These are phyloP conservation scores for Metalampra italica DNA, from an alignment of 2,888 invertebrate genomes.

Conservation along the genomic window DNA sequence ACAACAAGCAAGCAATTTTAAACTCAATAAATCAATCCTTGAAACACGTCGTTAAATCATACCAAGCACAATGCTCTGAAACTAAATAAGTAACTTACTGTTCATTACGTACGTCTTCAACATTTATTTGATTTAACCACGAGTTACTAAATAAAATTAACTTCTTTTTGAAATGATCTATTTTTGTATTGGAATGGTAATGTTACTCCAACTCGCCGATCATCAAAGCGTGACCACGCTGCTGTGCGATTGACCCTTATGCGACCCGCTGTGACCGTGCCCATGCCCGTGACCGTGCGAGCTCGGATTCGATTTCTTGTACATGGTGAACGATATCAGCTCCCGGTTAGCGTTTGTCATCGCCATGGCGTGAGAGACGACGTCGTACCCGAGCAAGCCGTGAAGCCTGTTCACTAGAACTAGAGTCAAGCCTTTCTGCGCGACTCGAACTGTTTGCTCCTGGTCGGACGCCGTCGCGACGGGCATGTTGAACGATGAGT, in stretches of 20 bases:
- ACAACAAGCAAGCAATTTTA: not conserved
- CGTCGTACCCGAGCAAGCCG: constrained; percentile 68
- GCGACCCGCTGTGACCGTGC: constrained; percentile 31
- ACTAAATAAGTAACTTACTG: no score
- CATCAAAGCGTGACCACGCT: constrained; percentile 52
- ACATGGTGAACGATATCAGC: constrained; percentile 69
- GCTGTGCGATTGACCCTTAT: constrained; percentile 41
- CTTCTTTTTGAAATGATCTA: no score
- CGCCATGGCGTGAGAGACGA: constrained; percentile 71
- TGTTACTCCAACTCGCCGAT: not conserved
- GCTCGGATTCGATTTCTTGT: constrained; percentile 57
- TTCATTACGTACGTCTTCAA: not conserved
- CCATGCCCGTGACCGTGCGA: constrained; percentile 39
- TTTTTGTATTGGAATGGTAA: not conserved
- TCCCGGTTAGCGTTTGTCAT: constrained; percentile 73
- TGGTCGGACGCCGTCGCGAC: constrained; percentile 50
- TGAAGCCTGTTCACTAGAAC: constrained; percentile 69
- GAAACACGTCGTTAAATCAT: not conserved
- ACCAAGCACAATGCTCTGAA: not conserved
- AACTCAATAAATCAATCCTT: not conserved
- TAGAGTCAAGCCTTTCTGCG: constrained; percentile 63
- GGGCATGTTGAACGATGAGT: constrained; percentile 53
- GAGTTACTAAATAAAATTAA: no score
- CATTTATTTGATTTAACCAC: no score
- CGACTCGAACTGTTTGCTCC: constrained; percentile 58